Base-by-base conservation (phyloP, 2,888 invertebrate genomes). In the Cephalotes varians region DNA sequence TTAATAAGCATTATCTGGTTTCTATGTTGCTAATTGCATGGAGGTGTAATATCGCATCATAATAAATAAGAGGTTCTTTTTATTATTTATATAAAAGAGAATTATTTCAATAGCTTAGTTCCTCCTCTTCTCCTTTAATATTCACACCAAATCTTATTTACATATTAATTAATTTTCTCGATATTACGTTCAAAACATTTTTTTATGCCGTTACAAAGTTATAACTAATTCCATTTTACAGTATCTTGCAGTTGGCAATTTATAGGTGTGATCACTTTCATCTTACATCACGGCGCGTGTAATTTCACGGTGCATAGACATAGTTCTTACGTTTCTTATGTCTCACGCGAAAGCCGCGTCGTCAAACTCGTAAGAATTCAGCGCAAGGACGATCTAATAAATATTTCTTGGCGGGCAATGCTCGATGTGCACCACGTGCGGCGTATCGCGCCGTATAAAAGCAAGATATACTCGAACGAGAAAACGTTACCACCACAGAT, bases 321-420 rank as follows among this genome's bases (percentile, higher is more conserved):
- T 60, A 47, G n/a, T 21, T 44, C 21, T 54, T 37, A 44, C 58
- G 12, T 58, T 28, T 21, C 54, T 18, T 28, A 25, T 28, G 9
- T 12, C 21, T 40, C 40, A 9, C 15, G 54, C 60, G 76, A 64
- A 69, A 64, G 73, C 51, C 64, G 9, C 69, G 85, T 84, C 84
- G 69, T n/a, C 65, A 71, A 54, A 28, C 82, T 84, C 69, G 84
- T 86, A 88, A 81, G 88, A 88, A 88, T 88, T 88, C 87, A 81
- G 72, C 76, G 81, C 81, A 58, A 64, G 67, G 74, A 62, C 12
- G 73, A 44, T 81, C 85, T 79, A 86, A 88, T 88, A 88, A 88
- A 88, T 88, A 88, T 86, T 83, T 88, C 88, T 86, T 58, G 67
- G 40, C 71, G 60, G 56, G 81, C 83, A 65, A 44, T 76, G 77